Evolutionary conservation across 2,797 vertebrate species (phyloP).

Genomic region (Galagoides demidoff): DNA sequence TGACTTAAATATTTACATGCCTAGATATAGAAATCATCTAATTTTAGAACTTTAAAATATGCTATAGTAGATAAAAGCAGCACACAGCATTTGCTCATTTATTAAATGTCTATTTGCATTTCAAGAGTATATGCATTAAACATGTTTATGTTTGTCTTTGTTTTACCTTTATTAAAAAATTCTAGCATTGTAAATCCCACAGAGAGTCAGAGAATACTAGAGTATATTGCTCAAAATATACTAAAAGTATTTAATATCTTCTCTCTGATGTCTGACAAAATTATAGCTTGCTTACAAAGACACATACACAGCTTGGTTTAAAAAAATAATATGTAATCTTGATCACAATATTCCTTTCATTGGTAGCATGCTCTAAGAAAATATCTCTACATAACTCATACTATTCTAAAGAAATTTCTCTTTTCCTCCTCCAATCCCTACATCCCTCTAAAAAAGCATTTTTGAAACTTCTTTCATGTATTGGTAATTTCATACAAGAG

Average conservation of each 20-base stretch:
- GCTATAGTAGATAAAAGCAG: not conserved
- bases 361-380: not conserved
- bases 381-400: not conserved
- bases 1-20: not conserved
- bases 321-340: constrained; percentile 27
- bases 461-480: not conserved
- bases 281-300: constrained; percentile 24
- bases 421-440: not conserved
- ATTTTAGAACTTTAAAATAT: constrained; percentile 36
- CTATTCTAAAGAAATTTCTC: not conserved
- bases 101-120: constrained; percentile 33
- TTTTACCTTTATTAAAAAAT: not conserved
- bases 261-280: constrained; percentile 19
- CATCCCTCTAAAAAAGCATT: rapidly evolving
- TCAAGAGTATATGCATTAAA: constrained; percentile 11
- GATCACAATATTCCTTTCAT: not conserved
- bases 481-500: not conserved
- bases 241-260: not conserved
- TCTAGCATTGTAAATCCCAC: constrained; percentile 18
- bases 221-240: not conserved
- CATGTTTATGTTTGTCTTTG: constrained; percentile 30
- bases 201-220: not conserved
- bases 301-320: not conserved
- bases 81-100: not conserved
- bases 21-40: not conserved